Conservation (phyloP, 2,888 invertebrate species). For the Eupithecia subumbrata region DNA sequence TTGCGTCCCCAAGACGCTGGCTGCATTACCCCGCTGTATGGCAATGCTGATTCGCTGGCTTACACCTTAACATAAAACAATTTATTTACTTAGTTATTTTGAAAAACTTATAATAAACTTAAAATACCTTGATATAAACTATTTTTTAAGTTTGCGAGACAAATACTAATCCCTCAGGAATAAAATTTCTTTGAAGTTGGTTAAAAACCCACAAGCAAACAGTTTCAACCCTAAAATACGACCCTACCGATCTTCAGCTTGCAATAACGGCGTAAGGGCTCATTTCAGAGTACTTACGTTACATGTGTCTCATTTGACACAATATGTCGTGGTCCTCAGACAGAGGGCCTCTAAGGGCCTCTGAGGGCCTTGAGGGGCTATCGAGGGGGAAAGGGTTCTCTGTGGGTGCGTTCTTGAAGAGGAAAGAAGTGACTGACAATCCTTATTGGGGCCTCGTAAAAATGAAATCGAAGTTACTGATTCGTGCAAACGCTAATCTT, state of each 20-base stretch:
- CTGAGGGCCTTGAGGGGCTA: neutral
- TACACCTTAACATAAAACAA: too few species aligned
- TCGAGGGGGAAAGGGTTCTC: constrained; percentile 1
- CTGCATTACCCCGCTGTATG: too few species aligned
- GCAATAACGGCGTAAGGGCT: constrained; percentile 43
- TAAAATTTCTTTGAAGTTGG: neutral
- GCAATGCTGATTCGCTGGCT: too few species aligned
- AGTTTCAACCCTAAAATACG: neutral
- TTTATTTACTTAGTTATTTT: too few species aligned
- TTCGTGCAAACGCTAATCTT: too few species aligned
- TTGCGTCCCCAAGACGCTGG: too few species aligned
- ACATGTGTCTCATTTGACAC: constrained; percentile 63
- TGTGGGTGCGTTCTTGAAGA: neutral
- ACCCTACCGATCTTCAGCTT: constrained; percentile 26
- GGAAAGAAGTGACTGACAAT: neutral
- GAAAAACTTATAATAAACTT: too few species aligned
- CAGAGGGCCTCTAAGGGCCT: constrained; percentile 20
- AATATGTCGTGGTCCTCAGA: constrained; percentile 50
- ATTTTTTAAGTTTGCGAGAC: too few species aligned
- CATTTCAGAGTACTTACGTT: constrained; percentile 45
- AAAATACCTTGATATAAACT: too few species aligned
- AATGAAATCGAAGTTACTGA: too few species aligned
- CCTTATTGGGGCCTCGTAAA: neutral
- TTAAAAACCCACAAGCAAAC: neutral
- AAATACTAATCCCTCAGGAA: too few species aligned